Percentiles rank a stretch among this genome's conserved stretches.
Evolutionary conservation across 2,888 invertebrate genomes (phyloP).

Genomic region (Mayetiola destructor): DNA sequence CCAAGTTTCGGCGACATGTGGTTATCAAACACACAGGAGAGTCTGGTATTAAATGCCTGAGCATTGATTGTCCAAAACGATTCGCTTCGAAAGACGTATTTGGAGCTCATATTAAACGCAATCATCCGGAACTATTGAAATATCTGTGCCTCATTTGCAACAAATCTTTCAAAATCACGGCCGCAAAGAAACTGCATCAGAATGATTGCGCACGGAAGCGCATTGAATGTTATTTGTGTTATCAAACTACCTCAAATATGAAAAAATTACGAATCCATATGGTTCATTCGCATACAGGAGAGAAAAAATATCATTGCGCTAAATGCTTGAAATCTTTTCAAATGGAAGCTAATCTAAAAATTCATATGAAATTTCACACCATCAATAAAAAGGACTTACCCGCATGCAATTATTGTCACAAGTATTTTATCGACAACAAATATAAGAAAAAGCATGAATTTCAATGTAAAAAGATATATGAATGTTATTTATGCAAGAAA

Average conservation of each 20-base stretch:
- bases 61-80: neutral
- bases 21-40: neutral
- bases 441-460: neutral
- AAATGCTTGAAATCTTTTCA: neutral
- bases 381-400: neutral
- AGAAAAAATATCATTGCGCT: neutral
- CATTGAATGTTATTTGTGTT: neutral
- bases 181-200: neutral
- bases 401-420: neutral
- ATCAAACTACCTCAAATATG: neutral
- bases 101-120: neutral
- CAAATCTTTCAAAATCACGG: neutral
- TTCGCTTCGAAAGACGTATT: neutral
- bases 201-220: neutral
- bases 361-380: neutral
- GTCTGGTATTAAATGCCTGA: neutral
- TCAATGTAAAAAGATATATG: neutral
- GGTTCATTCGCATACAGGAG: neutral
- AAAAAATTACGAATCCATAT: neutral
- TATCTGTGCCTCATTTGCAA: neutral
- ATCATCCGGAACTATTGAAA: neutral
- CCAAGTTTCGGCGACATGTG: neutral
- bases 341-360: neutral
- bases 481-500: neutral
- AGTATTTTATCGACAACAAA: neutral